Evolutionary conservation across 2,113 vertebrate species (phyloP), one percentile per base, ranked within the genome.

Genomic region (Panthera uncia): DNA sequence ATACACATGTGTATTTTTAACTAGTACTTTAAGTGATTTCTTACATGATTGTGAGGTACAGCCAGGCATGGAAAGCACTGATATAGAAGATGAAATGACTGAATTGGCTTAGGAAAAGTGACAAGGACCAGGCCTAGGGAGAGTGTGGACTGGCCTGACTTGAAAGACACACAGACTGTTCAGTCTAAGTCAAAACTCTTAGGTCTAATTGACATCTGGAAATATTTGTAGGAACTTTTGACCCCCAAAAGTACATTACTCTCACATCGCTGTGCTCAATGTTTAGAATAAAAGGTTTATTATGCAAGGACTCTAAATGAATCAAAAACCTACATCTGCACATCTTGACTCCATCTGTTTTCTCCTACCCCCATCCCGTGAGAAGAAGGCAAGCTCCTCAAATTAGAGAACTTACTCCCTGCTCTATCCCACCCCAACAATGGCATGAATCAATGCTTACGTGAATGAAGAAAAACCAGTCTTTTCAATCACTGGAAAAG

Each of bases 221-320:
- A 98, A 97, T 88, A 87, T 97, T 95, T 94, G 41, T 74, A 84
- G 81, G 84, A 94, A 97, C 57, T 86, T 84, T 50, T 88, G 94
- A 97, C 69, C 76, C 79, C 87, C 13, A 41, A 82, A 94, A 88
- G 90, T 91, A 66, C 71, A 91, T 94, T 92, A 88, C 80, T 92
- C 76, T 90, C 45, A 88, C 2, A 66, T 12, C 61, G 69, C 55
- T 66, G 27, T 21, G 63, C 25, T 94, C 80, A 23, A 3, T 68
- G 66, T 91, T 92, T 89, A 84, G 66, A 78, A 95, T 91, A 80
- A 97, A 97, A 68, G 65, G 57, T 65, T 87, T 55, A 88, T 69
- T 90, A 81, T 93, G 61, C 86, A 85, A 81, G 25, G 83, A 71
- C 31, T 81, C 84, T 82, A 66, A 91, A 71, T 80, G 68, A 93